Conservation (phyloP, 2,113 vertebrate genomes). For the Andinoacara biseriatus region DNA sequence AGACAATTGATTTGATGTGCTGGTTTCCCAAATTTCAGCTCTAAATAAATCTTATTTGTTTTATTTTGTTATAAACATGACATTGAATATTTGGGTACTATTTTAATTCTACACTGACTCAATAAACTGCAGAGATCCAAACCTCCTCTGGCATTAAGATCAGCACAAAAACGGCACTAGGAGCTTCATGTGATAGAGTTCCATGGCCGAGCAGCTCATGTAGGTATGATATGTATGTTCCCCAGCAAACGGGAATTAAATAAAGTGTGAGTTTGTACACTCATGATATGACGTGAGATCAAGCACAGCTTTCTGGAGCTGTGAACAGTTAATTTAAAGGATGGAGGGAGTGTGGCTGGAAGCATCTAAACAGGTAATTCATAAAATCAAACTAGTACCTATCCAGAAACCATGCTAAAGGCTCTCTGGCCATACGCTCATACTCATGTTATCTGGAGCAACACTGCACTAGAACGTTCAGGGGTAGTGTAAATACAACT, state of each 20-base stretch:
- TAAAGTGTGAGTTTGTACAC: too few species aligned
- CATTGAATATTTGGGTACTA: background rate
- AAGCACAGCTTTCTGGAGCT: background rate
- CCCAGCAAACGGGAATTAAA: too few species aligned
- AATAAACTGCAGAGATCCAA: too few species aligned
- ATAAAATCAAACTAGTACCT: background rate
- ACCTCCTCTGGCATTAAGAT: too few species aligned
- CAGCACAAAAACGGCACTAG: too few species aligned
- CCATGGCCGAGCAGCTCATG: too few species aligned
- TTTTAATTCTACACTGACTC: background rate
- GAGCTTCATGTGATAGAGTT: too few species aligned
- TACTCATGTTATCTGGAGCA: background rate
- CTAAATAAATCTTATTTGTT: background rate
- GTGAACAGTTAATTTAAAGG: background rate
- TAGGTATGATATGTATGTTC: too few species aligned
- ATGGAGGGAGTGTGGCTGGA: background rate
- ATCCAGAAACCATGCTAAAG: background rate
- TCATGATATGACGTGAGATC: too few species aligned
- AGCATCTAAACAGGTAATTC: background rate
- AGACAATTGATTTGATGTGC: background rate
- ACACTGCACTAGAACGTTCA: background rate
- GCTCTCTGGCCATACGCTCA: background rate
- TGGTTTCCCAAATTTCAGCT: background rate
- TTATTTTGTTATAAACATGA: background rate
- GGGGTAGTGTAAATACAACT: too few species aligned